Base-by-base conservation (phyloP, 2,113 vertebrate genomes). In the Pygoscelis adeliae region DNA sequence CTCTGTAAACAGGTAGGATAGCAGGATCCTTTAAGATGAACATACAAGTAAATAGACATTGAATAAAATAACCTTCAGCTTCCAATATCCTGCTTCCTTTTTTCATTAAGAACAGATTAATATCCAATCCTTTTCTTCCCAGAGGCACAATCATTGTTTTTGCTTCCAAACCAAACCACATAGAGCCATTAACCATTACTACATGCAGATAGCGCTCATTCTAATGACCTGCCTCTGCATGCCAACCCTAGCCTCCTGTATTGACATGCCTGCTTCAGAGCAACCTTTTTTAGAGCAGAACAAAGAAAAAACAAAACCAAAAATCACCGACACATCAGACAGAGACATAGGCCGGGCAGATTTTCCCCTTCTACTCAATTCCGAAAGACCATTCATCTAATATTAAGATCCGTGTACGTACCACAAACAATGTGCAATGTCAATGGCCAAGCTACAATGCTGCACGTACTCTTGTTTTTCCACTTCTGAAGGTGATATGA, bases 361-460 rank as follows among this genome's bases (percentile, higher is more conserved):
- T 47, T 65, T 61, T 20, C 6, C 17, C 27, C 16, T 65, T 50
- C 25, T 21, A 40, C 56, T 61, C 58, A 46, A n/a, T 50, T 89
- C 30, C 52, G 44, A 78, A 52, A 26, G 21, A 38, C 12, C 7
- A 21, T 32, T 62, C 13, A 29, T 12, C 53, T 46, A 26, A 52
- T 0, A 5, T 52, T 10, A 27, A 77, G n/a, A 63, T 25, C 59
- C 25, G 10, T 0, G 7, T 34, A 67, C 0, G 0, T 46, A 82
- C 66, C 81, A 66, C 14, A 63, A 26, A 13, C 23, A 47, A 10
- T 0, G 15, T 6, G 20, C 65, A 58, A 5, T 6, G 10, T 17
- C 69, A 89, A 19, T 1, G 10, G 46, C 46, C 34, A 66, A 66
- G 15, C 34, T 47, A 53, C 21, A 36, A 6, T 2, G 30, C 36